phyloP scores from a whole-genome alignment of 23 tunicate genomes.

The Corella eumyota region DNA sequence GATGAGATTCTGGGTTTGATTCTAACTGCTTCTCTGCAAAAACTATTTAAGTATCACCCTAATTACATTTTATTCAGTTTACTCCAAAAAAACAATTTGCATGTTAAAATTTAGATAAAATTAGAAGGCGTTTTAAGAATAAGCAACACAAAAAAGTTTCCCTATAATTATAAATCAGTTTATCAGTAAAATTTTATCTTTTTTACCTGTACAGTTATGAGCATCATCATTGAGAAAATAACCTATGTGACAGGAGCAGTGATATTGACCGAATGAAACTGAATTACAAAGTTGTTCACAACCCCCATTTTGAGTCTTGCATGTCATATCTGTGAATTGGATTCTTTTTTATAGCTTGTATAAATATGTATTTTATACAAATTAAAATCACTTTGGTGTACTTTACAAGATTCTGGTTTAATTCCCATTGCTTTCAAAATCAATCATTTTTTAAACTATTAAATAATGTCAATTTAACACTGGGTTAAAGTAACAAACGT shows the following conservation, averaged over 20 bases:
- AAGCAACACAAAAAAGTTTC: not conserved
- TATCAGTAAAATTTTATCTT: no score
- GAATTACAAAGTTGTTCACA: conserved; percentile 86
- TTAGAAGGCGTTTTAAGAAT: not conserved
- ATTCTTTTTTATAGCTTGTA: not conserved
- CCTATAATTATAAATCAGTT: not conserved
- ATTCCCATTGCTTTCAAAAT: no score
- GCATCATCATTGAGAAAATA: conserved; percentile 37
- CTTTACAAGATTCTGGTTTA: no score
- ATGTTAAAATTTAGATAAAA: conserved; percentile 2
- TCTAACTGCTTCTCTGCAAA: no score
- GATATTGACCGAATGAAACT: conserved; percentile 22
- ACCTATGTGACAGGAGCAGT: conserved; percentile 79
- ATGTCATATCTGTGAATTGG: conserved; percentile 39
- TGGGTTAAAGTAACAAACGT: no score
- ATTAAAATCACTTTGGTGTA: no score
- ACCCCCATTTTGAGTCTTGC: conserved; percentile 66
- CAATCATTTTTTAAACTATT: no score
- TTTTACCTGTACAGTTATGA: conserved; percentile 85
- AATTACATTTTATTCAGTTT: no score
- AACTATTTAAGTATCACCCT: no score
- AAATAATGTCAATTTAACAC: no score
- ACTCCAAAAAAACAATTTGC: not conserved
- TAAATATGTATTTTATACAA: no score
- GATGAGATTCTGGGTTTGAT: no score